Evolutionary conservation across 2,888 invertebrate species (phyloP).

Genomic region (Meiosimyza platycephala): DNA sequence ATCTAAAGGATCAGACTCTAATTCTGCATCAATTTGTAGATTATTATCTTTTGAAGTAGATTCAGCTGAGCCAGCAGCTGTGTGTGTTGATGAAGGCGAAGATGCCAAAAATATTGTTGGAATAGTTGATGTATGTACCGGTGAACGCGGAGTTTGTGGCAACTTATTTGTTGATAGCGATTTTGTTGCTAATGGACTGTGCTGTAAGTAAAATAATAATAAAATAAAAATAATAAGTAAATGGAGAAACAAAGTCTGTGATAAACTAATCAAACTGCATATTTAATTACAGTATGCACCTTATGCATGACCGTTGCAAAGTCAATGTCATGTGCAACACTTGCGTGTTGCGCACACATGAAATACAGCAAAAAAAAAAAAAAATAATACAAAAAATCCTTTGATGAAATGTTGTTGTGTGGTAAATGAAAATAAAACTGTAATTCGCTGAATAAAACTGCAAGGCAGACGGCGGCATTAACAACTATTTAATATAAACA

Average conservation of each 20-base stretch:
- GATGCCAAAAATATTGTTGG: conserved; percentile 17
- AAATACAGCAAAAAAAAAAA: conserved; percentile 41
- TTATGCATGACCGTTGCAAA: conserved; percentile 26
- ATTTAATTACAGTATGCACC: not conserved
- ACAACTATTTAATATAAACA: not conserved
- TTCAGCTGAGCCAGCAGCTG: conserved; percentile 37
- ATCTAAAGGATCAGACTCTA: conserved; percentile 34
- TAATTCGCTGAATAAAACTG: not conserved
- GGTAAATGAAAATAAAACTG: not conserved
- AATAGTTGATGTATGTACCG: conserved; percentile 29
- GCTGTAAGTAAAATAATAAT: conserved; percentile 47
- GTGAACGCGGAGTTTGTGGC: conserved; percentile 43
- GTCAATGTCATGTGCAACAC: conserved; percentile 47
- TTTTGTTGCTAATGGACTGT: conserved; percentile 56
- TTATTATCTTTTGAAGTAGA: conserved; percentile 38
- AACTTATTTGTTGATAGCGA: conserved; percentile 44
- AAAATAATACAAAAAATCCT: conserved; percentile 40
- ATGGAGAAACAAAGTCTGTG: not conserved
- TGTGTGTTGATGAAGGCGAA: conserved; percentile 19
- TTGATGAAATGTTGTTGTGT: conserved; percentile 34
- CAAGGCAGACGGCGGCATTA: not conserved
- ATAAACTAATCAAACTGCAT: not conserved
- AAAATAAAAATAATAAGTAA: conserved; percentile 23
- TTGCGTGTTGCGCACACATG: conserved; percentile 31
- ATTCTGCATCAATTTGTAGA: conserved; percentile 43